phyloP scores from a whole-genome alignment of 2,797 vertebrate species.

The Trematomus bernacchii region DNA sequence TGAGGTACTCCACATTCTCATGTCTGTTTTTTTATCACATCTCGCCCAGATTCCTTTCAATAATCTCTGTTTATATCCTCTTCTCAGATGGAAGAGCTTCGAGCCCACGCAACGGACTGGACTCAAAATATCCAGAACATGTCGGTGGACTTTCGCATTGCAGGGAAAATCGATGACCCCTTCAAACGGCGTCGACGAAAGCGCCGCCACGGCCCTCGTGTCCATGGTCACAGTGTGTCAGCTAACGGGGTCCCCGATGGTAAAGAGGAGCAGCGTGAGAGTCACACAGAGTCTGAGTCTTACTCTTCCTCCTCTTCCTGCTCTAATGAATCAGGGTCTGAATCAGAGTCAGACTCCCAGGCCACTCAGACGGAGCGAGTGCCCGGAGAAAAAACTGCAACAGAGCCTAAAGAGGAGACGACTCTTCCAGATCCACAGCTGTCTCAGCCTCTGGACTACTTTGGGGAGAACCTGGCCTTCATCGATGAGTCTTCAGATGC shows the following conservation, averaged over 20 bases:
- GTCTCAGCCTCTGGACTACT: conserved; percentile 88
- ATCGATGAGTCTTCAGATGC: conserved; percentile 94
- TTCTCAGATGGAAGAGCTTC: conserved; percentile 91
- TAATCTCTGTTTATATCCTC: conserved; percentile 11
- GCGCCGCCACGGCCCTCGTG: conserved; percentile 71
- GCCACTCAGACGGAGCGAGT: conserved; percentile 81
- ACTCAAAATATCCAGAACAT: conserved; percentile 90
- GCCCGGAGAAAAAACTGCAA: conserved; percentile 60
- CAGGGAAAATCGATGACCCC: conserved; percentile 84
- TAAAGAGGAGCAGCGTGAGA: conserved; percentile 43
- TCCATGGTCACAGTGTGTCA: conserved; percentile 57
- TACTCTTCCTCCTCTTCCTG: conserved; percentile 57
- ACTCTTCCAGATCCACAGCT: conserved; percentile 54
- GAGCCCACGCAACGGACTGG: conserved; percentile 93
- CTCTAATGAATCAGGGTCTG: conserved; percentile 74
- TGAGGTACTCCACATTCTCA: conserved; percentile 83
- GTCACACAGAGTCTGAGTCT: conserved; percentile 73
- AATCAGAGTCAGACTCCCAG: conserved; percentile 79
- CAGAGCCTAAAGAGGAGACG: conserved; percentile 45
- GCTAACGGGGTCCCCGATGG: conserved; percentile 56
- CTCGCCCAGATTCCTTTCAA: conserved; percentile 1
- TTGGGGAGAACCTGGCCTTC: conserved; percentile 92
- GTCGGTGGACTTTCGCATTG: conserved; percentile 86
- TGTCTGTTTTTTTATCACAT: conserved; percentile 7
- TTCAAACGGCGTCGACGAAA: conserved; percentile 79